These are phyloP conservation scores for Aricia artaxerxes DNA, from an alignment of 2,888 invertebrate species.

Conservation along the genomic window DNA sequence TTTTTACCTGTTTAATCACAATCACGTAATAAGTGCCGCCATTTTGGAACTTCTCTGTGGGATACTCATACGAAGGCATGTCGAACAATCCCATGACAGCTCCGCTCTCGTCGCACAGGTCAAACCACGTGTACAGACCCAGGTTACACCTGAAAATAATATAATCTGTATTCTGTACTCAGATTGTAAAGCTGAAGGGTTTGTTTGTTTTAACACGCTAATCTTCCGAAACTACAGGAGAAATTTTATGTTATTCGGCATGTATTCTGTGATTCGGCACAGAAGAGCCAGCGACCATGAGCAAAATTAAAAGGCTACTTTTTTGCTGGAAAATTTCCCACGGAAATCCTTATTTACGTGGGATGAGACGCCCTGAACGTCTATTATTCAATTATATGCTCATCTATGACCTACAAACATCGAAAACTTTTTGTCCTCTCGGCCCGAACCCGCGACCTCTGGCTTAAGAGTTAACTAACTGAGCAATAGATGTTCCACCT, in stretches of 20 bases:
- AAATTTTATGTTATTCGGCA: background rate
- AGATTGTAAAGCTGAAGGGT: background rate
- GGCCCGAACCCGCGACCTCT: no score
- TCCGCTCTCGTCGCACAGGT: slow-evolving; percentile 62
- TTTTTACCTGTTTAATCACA: slow-evolving; percentile 54
- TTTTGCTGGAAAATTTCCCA: no score
- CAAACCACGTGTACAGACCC: slow-evolving; percentile 59
- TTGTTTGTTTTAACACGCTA: background rate
- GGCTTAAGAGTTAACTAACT: background rate
- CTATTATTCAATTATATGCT: no score
- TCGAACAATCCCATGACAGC: slow-evolving; percentile 55
- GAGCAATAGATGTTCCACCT: slow-evolving; percentile 42
- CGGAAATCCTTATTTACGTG: no score
- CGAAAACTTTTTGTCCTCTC: no score
- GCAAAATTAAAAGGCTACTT: no score
- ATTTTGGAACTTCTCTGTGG: slow-evolving; percentile 58
- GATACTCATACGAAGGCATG: slow-evolving; percentile 58
- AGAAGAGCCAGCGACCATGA: no score
- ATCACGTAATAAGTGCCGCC: slow-evolving; percentile 64
- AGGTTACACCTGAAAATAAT: slow-evolving; percentile 46
- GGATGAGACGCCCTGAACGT: no score
- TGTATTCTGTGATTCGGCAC: no score
- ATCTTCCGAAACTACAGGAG: background rate
- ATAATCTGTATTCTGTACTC: background rate
- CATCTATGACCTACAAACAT: no score